Percentiles rank a stretch among this genome's conserved stretches.
phyloP scores from a whole-genome alignment of 2,888 invertebrate species.

The Nebria brevicollis region DNA sequence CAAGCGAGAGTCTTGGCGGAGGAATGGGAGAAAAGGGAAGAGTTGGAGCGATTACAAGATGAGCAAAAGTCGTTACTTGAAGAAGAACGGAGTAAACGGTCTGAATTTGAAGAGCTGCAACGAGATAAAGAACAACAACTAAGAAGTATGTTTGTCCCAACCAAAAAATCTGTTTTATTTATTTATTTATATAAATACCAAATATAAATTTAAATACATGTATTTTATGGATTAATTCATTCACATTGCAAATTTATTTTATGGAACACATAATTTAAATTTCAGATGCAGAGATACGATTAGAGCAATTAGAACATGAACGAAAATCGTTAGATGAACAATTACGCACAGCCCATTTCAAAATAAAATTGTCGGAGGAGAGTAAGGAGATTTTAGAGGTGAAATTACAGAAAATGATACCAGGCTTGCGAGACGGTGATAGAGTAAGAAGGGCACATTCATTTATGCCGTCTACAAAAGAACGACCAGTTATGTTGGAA shows the following conservation, averaged over 20 bases:
- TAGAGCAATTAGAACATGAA: conserved; percentile 77
- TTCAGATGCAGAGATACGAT: conserved; percentile 76
- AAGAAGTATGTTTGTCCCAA: conserved; percentile 65
- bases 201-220: not conserved
- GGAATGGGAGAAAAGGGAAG: conserved; percentile 86
- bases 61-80: conserved; percentile 79
- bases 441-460: conserved; percentile 74
- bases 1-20: conserved; percentile 81
- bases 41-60: conserved; percentile 80
- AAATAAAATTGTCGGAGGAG: conserved; percentile 75
- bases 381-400: conserved; percentile 70
- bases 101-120: conserved; percentile 78
- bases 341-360: conserved; percentile 73
- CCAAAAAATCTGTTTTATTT: conserved; percentile 4
- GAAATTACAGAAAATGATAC: conserved; percentile 66
- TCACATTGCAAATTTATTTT: not conserved
- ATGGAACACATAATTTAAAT: conserved; percentile 48
- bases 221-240: not conserved
- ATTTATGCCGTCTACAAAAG: conserved; percentile 75
- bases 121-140: conserved; percentile 76
- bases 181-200: too few relatives aligned
- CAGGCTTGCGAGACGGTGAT: conserved; percentile 68
- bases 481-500: conserved; percentile 63
- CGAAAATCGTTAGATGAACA: conserved; percentile 76
- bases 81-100: conserved; percentile 78